Conservation (phyloP, 1,140 invertebrate species). For the Drosophila murphyi region DNA sequence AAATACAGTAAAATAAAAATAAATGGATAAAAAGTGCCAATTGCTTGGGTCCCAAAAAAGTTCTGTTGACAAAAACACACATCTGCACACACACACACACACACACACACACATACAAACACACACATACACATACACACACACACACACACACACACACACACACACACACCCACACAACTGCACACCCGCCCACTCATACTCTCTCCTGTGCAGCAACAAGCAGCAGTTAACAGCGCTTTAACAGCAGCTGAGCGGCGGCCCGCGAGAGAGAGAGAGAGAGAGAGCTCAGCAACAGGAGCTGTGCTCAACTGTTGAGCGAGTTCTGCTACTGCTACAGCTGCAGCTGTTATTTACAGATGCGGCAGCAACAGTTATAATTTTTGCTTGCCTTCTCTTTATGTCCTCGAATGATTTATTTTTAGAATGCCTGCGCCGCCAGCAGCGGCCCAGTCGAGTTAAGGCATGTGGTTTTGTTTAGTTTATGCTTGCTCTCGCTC, state of each 20-base stretch:
- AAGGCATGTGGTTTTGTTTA: conserved; percentile 78
- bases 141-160: neutral
- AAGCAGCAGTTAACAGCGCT: conserved; percentile 39
- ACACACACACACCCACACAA: conserved; percentile 14
- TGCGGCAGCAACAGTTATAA: conserved; percentile 80
- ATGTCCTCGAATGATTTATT: conserved; percentile 82
- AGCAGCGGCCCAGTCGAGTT: conserved; percentile 41
- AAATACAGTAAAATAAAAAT: conserved; percentile 64
- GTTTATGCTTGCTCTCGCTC: conserved; percentile 65
- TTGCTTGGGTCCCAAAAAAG: conserved; percentile 57
- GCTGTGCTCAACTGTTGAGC: conserved; percentile 39
- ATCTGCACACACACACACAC: conserved; percentile 10
- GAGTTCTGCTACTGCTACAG: conserved; percentile 45
- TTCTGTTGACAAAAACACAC: conserved; percentile 51
- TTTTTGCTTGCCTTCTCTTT: conserved; percentile 79
- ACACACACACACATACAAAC: neutral
- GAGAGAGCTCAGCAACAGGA: conserved; percentile 20
- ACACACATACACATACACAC: neutral
- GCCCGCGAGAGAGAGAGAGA: conserved; percentile 1
- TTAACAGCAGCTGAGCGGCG: conserved; percentile 30
- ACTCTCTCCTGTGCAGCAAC: conserved; percentile 11
- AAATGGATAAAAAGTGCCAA: conserved; percentile 67
- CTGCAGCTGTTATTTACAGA: conserved; percentile 77
- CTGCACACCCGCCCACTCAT: conserved; percentile 13
- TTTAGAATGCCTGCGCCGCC: conserved; percentile 60